Base-by-base conservation (phyloP, 1,140 invertebrate species). In the Nasonia vitripennis region DNA sequence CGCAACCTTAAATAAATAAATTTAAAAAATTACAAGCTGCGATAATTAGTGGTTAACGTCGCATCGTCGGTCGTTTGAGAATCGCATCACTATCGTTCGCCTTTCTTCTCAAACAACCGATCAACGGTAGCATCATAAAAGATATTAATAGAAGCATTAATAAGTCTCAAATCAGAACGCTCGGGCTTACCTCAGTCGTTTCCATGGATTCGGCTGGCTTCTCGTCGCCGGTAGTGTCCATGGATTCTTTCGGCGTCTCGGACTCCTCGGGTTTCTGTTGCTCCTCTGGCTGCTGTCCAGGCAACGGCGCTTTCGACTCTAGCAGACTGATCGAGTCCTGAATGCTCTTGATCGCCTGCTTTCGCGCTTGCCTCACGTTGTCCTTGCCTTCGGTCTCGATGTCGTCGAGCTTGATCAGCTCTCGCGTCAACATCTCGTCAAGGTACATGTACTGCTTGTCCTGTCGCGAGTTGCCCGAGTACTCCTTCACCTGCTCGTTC, bases 371-470 rank as follows among this genome's bases (percentile, higher is more conserved):
- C 87, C 98, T 94, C 51, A 99, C 97, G 89, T 97, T 96, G 41
- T 98, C 97, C 89, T 97, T 96, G 2, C 98, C 98, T 85, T 98
- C 97, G 0, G 97, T 97, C 89, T 98, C 97, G 81, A 99, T 97
- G 87, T 97, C 96, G 91, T 99, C 98, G 84, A 99, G 92, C 91
- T 98, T 98, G 5, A 99, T 95, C 84, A 99, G 94, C 91, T 98
- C 97, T 70, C 98, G 95, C 1, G 98, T 99, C 20, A 99, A 93
- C 98, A 99, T 99, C 93, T 99, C 98, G 91, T 99, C 98, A 70
- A 99, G 92, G 91, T 96, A 98, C 45, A 97, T 94, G 89, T 98
- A 99, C 81, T 97, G 94, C 91, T 98, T 98, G 89, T 98, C 96
- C 87, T 95, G 95, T 88, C 95, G 95, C 5, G 94, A 95, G 80